Conservation (phyloP, 2,888 invertebrate species). For the Drosophila siamana region DNA sequence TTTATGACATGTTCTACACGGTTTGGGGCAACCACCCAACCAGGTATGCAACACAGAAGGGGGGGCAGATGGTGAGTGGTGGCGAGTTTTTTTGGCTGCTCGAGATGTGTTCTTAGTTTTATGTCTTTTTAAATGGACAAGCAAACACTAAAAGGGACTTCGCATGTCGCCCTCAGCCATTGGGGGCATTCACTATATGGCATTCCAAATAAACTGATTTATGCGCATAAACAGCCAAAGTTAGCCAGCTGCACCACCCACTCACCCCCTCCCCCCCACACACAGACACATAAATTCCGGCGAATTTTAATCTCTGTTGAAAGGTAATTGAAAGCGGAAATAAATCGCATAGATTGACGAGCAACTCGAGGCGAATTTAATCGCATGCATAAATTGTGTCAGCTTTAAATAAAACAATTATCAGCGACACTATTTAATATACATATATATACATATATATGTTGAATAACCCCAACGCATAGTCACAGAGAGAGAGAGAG, state of each 20-base stretch:
- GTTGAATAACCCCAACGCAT: too few relatives aligned
- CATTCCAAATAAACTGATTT: slow-evolving; percentile 26
- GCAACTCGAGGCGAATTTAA: too few relatives aligned
- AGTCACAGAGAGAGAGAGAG: too few relatives aligned
- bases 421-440: too few relatives aligned
- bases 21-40: slow-evolving; percentile 2
- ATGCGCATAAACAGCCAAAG: background rate
- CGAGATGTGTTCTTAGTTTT: slow-evolving; percentile 53
- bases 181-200: slow-evolving; percentile 47
- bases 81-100: background rate
- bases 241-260: too few relatives aligned
- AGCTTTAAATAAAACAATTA: too few relatives aligned
- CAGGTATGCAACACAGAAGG: slow-evolving; percentile 10
- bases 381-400: too few relatives aligned
- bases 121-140: slow-evolving; percentile 76
- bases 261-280: too few relatives aligned
- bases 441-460: too few relatives aligned
- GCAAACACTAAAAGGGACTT: slow-evolving; percentile 60
- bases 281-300: background rate
- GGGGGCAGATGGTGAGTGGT: too few relatives aligned
- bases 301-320: background rate
- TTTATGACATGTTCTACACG: slow-evolving; percentile 58
- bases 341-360: background rate
- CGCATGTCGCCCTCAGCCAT: slow-evolving; percentile 14
- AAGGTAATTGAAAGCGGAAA: background rate